Evolutionary conservation across 2,797 vertebrate genomes (phyloP).

Genomic region (Betta splendens): DNA sequence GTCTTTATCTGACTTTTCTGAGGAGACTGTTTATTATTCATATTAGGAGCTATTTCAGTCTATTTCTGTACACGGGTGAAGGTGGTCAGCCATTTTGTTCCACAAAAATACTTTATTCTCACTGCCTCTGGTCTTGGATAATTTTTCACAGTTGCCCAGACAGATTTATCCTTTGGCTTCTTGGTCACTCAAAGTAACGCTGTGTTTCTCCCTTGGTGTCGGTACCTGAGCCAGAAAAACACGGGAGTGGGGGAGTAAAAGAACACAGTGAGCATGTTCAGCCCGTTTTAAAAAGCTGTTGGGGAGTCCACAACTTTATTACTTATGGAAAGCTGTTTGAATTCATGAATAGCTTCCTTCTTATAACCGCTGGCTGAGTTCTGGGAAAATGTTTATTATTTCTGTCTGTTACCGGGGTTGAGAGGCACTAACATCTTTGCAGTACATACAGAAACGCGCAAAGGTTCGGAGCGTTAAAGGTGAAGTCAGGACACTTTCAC

Average conservation of each 20-base stretch:
- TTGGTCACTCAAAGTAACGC: constrained; percentile 10
- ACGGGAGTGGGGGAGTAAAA: background rate
- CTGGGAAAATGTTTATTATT: constrained; percentile 11
- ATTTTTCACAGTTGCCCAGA: background rate
- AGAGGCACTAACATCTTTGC: background rate
- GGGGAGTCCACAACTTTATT: constrained; percentile 26
- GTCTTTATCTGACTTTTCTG: background rate
- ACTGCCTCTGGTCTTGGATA: background rate
- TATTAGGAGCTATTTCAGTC: constrained; percentile 23
- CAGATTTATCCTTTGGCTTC: background rate
- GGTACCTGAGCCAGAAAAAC: constrained; percentile 33
- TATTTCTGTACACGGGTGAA: constrained; percentile 4
- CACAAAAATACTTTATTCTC: background rate
- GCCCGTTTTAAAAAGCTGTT: constrained; percentile 16
- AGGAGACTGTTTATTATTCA: constrained; percentile 17
- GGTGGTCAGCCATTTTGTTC: constrained; percentile 1
- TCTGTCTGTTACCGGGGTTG: background rate
- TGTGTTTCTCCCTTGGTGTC: constrained; percentile 24
- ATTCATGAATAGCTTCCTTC: constrained; percentile 53
- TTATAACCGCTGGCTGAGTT: constrained; percentile 32
- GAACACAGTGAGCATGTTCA: constrained; percentile 36
- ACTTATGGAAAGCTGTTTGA: constrained; percentile 13
- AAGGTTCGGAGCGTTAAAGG: background rate
- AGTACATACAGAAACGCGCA: background rate
- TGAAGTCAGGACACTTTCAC: background rate